These are phyloP conservation scores for Lithobius niger DNA, from an alignment of 1,140 invertebrate species.

Conservation along the genomic window DNA sequence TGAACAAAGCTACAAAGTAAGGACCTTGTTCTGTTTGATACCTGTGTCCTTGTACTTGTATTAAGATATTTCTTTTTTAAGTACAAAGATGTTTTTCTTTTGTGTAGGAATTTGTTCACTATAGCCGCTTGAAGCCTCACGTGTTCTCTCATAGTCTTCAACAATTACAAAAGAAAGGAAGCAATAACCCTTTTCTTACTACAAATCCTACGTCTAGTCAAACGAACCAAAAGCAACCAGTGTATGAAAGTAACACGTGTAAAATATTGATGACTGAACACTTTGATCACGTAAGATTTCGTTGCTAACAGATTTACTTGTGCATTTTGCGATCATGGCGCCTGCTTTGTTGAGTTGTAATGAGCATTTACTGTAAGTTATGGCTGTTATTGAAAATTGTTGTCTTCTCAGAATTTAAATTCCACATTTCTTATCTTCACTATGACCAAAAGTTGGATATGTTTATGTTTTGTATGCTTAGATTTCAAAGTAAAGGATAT, in stretches of 20 bases:
- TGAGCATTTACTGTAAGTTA: too few species aligned
- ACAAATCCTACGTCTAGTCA: neutral
- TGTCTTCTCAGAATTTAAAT: too few species aligned
- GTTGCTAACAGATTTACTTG: too few species aligned
- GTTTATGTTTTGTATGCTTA: too few species aligned
- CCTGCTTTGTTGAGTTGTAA: too few species aligned
- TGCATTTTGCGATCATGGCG: too few species aligned
- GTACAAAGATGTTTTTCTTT: neutral
- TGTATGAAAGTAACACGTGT: slow-evolving; percentile 75
- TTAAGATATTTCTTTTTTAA: neutral
- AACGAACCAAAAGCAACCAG: slow-evolving; percentile 25
- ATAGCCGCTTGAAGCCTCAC: slow-evolving; percentile 22
- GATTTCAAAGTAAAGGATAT: too few species aligned
- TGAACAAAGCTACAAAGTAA: slow-evolving; percentile 27
- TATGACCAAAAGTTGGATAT: too few species aligned
- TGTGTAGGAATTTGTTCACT: neutral
- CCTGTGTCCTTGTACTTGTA: neutral
- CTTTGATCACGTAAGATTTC: slow-evolving; percentile 73
- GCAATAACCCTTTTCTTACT: slow-evolving; percentile 1
- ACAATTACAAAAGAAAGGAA: slow-evolving; percentile 28
- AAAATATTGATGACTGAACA: slow-evolving; percentile 66
- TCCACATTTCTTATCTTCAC: too few species aligned
- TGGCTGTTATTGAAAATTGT: too few species aligned
- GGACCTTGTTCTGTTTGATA: neutral
- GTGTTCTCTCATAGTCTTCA: slow-evolving; percentile 30